Base-by-base conservation (phyloP, 2,888 invertebrate genomes). In the Tholera decimalis region DNA sequence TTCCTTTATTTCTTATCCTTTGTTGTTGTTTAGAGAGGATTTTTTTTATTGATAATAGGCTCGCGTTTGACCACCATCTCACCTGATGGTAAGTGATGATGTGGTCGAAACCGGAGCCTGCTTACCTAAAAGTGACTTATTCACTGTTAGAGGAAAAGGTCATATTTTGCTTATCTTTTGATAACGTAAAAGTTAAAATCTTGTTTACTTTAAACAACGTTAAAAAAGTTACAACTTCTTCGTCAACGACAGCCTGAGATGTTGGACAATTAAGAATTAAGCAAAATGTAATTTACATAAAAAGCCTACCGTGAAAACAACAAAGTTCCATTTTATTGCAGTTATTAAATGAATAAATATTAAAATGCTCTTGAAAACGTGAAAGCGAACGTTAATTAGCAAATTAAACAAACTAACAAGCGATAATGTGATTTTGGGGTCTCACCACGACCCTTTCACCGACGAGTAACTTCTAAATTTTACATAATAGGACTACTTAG, bases 381-480 rank as follows among this genome's bases (percentile, higher is more conserved):
- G 80, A 73, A 78, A 79, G 73, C 76, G 71, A 70, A 74, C 75
- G 77, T 66, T 68, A 79, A 77, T 81, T 71, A 80, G 57, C 56
- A 58, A 77, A 67, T 79, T 73, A 75, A 77, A 78, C 76, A 77
- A 76, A 82, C 77, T 71, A 73, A 66, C 76, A 75, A 72, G 79
- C 74, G 77, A 79, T 83, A 87, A 86, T 83, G 75, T 78, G 75
- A 83, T 79, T 82, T 85, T 58, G 58, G 64, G 79, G 81, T 83
- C 81, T 74, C 61, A 79, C 75, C 67, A 68, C 79, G 71, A 76
- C 76, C 80, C 83, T 85, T 85, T 86, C 82, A 73, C 81, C 69
- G 57, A 54, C 67, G 54, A 51, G 62, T 73, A 70, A 77, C 73
- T 64, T 75, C 66, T 67, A 55, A 70, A 77, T 68, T 76, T 77